Evolutionary conservation across 2,797 vertebrate genomes (phyloP).

Genomic region (Coranthus polyacanthus): DNA sequence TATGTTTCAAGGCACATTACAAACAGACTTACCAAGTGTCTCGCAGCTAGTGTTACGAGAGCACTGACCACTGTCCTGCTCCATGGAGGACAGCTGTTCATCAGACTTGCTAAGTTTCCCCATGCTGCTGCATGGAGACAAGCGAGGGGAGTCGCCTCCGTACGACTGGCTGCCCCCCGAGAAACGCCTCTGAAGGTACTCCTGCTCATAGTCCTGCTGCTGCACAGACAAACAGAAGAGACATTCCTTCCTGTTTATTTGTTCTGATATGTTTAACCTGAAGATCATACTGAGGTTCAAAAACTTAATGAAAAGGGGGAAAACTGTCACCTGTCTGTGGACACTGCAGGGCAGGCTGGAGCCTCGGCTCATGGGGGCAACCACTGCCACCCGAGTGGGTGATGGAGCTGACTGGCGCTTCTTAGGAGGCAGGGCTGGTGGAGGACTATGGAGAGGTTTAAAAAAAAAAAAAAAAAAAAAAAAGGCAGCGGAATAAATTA

Average conservation of each 20-base stretch:
- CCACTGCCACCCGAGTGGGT: conserved; percentile 95
- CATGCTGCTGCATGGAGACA: conserved; percentile 96
- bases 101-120: conserved; percentile 98
- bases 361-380: conserved; percentile 97
- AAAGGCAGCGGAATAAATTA: conserved; percentile 20
- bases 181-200: conserved; percentile 93
- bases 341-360: conserved; percentile 94
- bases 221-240: conserved; percentile 40
- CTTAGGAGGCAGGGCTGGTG: conserved; percentile 95
- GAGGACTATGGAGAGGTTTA: conserved; percentile 80
- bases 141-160: conserved; percentile 93
- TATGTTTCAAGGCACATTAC: background rate
- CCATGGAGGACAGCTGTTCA: conserved; percentile 96
- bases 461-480: conserved; percentile 29
- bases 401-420: conserved; percentile 96
- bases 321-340: conserved; percentile 89
- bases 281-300: background rate
- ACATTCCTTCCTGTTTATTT: background rate
- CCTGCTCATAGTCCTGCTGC: conserved; percentile 92
- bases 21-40: conserved; percentile 90
- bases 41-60: conserved; percentile 99
- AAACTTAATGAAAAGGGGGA: background rate
- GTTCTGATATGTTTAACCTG: background rate
- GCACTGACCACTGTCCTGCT: conserved; percentile 97
- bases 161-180: conserved; percentile 97